Evolutionary conservation across 1,140 invertebrate species (phyloP).

Genomic region (Formica exsecta): DNA sequence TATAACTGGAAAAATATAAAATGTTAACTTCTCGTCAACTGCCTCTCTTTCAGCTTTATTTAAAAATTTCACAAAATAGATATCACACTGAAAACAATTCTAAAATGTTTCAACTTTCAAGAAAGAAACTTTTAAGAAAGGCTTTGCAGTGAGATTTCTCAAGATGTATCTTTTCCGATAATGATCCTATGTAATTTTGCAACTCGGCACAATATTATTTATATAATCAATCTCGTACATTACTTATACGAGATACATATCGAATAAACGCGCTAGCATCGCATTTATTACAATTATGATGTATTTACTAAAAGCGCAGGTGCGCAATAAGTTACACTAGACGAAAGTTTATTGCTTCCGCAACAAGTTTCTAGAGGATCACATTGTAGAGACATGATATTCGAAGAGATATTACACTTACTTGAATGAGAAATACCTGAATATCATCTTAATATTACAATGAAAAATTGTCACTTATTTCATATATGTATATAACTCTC

Average conservation of each 20-base stretch:
- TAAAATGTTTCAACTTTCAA: not conserved
- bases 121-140: not conserved
- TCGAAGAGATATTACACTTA: conserved; percentile 58
- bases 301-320: conserved; percentile 56
- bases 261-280: conserved; percentile 39
- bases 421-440: conserved; percentile 35
- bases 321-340: conserved; percentile 52
- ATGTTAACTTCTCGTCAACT: conserved; percentile 40
- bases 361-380: conserved; percentile 65
- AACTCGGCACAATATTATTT: not conserved
- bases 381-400: conserved; percentile 62
- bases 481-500: not conserved
- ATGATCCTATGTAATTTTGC: not conserved
- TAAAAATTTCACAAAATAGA: conserved; percentile 25
- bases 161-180: not conserved
- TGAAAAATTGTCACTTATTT: conserved; percentile 14
- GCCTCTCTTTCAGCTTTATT: conserved; percentile 29
- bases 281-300: conserved; percentile 61
- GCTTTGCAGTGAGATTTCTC: not conserved
- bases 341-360: conserved; percentile 67
- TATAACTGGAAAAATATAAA: conserved; percentile 34
- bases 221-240: too few species aligned
- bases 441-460: not conserved
- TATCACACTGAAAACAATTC: not conserved
- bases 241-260: conserved; percentile 8